Evolutionary conservation across 1,140 invertebrate genomes (phyloP).

Genomic region (Drosophila varians): DNA sequence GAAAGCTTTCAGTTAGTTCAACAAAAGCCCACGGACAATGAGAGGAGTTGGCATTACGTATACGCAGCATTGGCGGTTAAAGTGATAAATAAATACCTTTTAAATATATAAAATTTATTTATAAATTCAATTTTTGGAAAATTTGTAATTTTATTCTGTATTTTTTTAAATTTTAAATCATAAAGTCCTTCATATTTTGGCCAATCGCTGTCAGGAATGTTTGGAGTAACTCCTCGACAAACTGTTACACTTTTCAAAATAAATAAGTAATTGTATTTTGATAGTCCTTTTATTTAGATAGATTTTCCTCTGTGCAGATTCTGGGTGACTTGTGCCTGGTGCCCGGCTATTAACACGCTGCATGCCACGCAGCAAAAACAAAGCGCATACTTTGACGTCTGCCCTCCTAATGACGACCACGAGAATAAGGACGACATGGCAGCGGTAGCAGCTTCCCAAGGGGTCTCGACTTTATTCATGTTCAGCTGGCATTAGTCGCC

Average conservation of each 20-base stretch:
- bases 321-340: constrained; percentile 15
- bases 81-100: not conserved
- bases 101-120: not conserved
- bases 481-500: constrained; percentile 71
- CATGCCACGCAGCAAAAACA: constrained; percentile 57
- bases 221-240: no score
- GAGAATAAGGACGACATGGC: constrained; percentile 63
- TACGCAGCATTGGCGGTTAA: not conserved
- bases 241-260: no score
- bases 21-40: not conserved
- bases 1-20: not conserved
- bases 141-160: no score
- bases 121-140: no score
- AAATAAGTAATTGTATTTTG: no score
- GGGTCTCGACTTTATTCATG: constrained; percentile 73
- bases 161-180: no score
- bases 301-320: not conserved
- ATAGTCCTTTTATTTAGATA: no score
- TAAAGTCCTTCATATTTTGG: no score
- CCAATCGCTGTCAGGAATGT: no score
- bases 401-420: constrained; percentile 80
- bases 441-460: constrained; percentile 45
- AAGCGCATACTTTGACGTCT: constrained; percentile 76
- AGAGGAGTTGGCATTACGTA: not conserved
- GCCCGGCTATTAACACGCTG: constrained; percentile 74